Evolutionary conservation across 2,797 vertebrate species (phyloP).

Genomic region (Chaunax sp.): DNA sequence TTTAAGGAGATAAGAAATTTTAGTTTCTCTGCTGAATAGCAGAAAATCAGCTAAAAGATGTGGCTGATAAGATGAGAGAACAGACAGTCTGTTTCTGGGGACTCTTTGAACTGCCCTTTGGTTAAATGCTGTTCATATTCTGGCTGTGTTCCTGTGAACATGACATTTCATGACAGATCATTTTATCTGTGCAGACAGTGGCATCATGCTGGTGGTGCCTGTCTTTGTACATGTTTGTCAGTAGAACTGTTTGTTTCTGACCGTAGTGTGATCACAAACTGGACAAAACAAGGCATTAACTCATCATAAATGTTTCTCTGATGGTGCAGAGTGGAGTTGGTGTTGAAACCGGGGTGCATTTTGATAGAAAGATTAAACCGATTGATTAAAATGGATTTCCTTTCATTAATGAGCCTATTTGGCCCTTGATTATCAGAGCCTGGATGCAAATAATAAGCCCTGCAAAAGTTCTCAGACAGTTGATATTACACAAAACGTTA

Average conservation of each 20-base stretch:
- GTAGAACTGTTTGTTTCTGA: constrained; percentile 27
- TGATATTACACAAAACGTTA: neutral
- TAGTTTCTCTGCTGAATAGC: neutral
- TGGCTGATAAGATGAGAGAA: constrained; percentile 16
- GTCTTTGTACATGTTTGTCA: neutral
- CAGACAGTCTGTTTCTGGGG: constrained; percentile 12
- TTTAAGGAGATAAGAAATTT: neutral
- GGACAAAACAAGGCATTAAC: constrained; percentile 15
- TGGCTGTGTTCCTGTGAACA: constrained; percentile 7
- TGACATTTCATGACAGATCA: constrained; percentile 5
- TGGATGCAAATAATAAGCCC: constrained; percentile 3
- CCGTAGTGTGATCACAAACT: constrained; percentile 10
- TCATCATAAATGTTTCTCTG: constrained; percentile 17
- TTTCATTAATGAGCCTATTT: constrained; percentile 26
- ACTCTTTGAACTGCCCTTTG: neutral
- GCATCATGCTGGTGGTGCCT: constrained; percentile 24
- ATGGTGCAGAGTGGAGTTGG: neutral
- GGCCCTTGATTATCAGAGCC: constrained; percentile 1
- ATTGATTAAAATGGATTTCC: constrained; percentile 35
- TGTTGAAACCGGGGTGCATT: constrained; percentile 22
- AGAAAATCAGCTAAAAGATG: neutral
- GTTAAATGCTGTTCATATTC: neutral
- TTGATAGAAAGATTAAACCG: constrained; percentile 29
- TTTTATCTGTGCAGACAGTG: constrained; percentile 34
- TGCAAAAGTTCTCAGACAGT: neutral